Percentiles rank a stretch among this genome's conserved stretches.
phyloP scores from a whole-genome alignment of 2,888 invertebrate species.

The Odontocerum albicorne region DNA sequence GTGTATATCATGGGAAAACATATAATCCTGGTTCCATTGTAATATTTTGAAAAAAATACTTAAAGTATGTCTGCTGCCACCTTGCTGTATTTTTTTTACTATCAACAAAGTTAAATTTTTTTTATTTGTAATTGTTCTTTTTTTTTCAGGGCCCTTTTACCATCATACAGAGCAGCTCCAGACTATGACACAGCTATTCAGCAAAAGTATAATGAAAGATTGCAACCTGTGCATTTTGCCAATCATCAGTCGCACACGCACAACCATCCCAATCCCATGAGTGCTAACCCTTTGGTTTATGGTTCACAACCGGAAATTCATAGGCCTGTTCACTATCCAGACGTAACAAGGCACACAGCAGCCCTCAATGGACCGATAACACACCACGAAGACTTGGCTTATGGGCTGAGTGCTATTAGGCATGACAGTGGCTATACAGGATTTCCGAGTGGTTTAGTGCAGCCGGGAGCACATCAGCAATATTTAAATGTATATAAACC shows the following conservation, averaged over 20 bases:
- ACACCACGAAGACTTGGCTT: slow-evolving; percentile 47
- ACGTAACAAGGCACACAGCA: slow-evolving; percentile 61
- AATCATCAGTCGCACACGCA: slow-evolving; percentile 46
- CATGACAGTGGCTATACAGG: slow-evolving; percentile 44
- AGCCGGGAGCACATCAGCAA: slow-evolving; percentile 53
- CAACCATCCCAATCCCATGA: slow-evolving; percentile 37
- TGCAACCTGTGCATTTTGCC: slow-evolving; percentile 50
- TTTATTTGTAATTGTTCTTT: slow-evolving; percentile 45
- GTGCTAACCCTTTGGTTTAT: slow-evolving; percentile 51
- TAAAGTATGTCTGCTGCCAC: too few species aligned
- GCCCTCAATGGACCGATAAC: slow-evolving; percentile 43
- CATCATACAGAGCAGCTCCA: slow-evolving; percentile 86
- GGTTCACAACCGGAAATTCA: slow-evolving; percentile 79
- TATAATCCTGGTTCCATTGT: too few species aligned
- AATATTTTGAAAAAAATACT: too few species aligned
- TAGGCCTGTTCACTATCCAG: slow-evolving; percentile 63
- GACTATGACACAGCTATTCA: slow-evolving; percentile 94
- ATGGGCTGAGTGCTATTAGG: slow-evolving; percentile 46
- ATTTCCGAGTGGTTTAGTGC: slow-evolving; percentile 38
- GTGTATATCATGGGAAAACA: too few species aligned
- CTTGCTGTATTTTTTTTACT: background rate
- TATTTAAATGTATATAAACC: slow-evolving; percentile 75
- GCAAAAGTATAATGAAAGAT: slow-evolving; percentile 70
- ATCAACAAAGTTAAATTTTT: background rate
- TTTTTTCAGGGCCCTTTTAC: slow-evolving; percentile 71